Percentiles rank a stretch among this genome's conserved stretches.
phyloP scores from a whole-genome alignment of 1,140 invertebrate genomes.

The Anastrepha obliqua region DNA sequence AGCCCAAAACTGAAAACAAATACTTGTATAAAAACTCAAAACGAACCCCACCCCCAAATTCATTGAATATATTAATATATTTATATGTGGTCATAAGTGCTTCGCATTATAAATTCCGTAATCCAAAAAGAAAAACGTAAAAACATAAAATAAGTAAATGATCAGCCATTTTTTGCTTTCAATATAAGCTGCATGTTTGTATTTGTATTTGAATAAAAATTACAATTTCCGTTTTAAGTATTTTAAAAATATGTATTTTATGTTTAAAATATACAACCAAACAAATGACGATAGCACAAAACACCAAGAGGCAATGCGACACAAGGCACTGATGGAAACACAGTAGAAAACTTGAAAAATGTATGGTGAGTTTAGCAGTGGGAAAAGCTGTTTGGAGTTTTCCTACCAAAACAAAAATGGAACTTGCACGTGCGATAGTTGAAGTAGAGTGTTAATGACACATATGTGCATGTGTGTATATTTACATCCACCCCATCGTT shows the following conservation, averaged over 20 bases:
- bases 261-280: conserved; percentile 10
- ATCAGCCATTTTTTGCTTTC: conserved; percentile 19
- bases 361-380: conserved; percentile 29
- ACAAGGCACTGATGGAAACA: conserved; percentile 28
- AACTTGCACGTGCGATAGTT: neutral
- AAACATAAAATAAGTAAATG: conserved; percentile 27
- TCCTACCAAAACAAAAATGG: conserved; percentile 14
- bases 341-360: conserved; percentile 33
- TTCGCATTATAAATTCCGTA: neutral
- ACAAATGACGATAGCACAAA: conserved; percentile 44
- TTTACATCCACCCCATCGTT: neutral
- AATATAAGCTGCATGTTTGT: conserved; percentile 3
- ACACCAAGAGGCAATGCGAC: conserved; percentile 13
- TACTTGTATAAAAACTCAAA: neutral
- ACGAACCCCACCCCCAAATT: neutral
- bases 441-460: too few species aligned
- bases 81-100: neutral
- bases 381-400: conserved; percentile 2
- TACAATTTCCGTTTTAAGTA: conserved; percentile 15
- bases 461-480: neutral
- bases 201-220: conserved; percentile 26
- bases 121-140: neutral
- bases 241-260: conserved; percentile 17
- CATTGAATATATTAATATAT: neutral
- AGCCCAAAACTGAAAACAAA: neutral